phyloP scores from a whole-genome alignment of 2,797 vertebrate genomes.

The Chelidonichthys spinosus region DNA sequence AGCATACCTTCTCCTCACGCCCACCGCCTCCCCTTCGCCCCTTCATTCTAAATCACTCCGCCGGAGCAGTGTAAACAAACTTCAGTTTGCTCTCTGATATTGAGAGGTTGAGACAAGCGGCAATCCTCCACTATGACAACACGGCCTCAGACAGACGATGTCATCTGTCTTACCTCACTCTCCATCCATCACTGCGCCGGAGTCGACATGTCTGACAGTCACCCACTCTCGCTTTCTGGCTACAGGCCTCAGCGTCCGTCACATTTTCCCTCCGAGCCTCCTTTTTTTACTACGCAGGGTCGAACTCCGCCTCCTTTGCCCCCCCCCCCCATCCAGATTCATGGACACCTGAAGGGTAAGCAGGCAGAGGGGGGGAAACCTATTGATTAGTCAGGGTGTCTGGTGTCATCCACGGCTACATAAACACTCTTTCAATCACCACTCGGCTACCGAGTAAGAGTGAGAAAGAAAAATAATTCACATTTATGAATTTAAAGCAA shows the following conservation, averaged over 20 bases:
- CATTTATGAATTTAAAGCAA: not conserved
- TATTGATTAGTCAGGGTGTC: constrained; percentile 76
- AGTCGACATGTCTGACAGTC: constrained; percentile 87
- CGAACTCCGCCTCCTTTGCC: constrained; percentile 48
- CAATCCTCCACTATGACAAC: constrained; percentile 80
- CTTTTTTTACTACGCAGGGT: constrained; percentile 69
- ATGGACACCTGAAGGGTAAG: constrained; percentile 77
- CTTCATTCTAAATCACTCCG: constrained; percentile 83
- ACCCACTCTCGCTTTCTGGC: constrained; percentile 82
- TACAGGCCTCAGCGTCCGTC: constrained; percentile 74
- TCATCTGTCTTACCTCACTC: constrained; percentile 86
- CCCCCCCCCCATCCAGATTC: constrained; percentile 18
- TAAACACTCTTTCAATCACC: constrained; percentile 48
- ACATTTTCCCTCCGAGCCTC: constrained; percentile 75
- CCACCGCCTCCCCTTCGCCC: constrained; percentile 67
- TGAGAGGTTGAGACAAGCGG: constrained; percentile 81
- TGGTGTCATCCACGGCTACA: constrained; percentile 72
- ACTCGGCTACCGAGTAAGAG: constrained; percentile 44
- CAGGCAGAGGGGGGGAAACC: constrained; percentile 62
- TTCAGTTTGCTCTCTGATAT: constrained; percentile 86
- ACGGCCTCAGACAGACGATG: constrained; percentile 83
- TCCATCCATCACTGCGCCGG: constrained; percentile 86
- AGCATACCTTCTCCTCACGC: constrained; percentile 66
- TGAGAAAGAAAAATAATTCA: not conserved
- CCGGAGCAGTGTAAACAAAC: constrained; percentile 86